Percentiles rank a stretch among this genome's conserved stretches.
Evolutionary conservation across 1,140 invertebrate species (phyloP).

Genomic region (Aphaenogaster floridana): DNA sequence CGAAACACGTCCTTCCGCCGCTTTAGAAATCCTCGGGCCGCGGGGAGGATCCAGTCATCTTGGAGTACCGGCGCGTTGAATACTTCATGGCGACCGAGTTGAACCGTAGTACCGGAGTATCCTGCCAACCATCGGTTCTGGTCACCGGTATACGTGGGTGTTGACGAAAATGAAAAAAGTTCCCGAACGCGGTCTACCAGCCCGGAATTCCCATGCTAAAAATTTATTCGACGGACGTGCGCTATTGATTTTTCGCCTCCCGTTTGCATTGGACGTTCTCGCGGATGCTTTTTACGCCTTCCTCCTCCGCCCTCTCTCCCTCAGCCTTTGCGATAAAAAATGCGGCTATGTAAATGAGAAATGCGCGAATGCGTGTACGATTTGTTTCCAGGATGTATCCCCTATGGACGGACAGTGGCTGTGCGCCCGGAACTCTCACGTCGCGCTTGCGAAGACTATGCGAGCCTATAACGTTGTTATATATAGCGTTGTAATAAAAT

Average conservation of each 20-base stretch:
- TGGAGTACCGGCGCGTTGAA: constrained; percentile 31
- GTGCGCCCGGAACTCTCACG: neutral
- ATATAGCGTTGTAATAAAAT: neutral
- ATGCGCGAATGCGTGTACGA: neutral
- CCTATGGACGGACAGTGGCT: neutral
- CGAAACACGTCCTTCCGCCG: constrained; percentile 20
- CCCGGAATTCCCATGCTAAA: constrained; percentile 29
- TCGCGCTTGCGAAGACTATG: neutral
- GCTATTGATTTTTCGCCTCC: constrained; percentile 52
- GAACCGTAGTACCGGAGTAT: neutral
- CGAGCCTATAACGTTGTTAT: too few species aligned
- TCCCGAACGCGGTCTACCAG: neutral
- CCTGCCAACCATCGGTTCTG: neutral
- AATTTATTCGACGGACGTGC: constrained; percentile 15
- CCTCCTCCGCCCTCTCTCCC: too few species aligned
- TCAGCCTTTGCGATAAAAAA: constrained; percentile 17
- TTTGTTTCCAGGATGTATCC: constrained; percentile 9
- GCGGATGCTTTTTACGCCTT: constrained; percentile 4
- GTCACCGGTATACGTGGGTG: neutral
- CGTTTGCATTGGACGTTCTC: neutral
- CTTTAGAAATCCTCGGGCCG: constrained; percentile 22
- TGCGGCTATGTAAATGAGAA: constrained; percentile 38
- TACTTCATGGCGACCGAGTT: constrained; percentile 39
- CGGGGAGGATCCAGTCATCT: neutral
- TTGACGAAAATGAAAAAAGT: constrained; percentile 56